Conservation (phyloP, 2,113 vertebrate species). For the Hippocampus mohnikei region DNA sequence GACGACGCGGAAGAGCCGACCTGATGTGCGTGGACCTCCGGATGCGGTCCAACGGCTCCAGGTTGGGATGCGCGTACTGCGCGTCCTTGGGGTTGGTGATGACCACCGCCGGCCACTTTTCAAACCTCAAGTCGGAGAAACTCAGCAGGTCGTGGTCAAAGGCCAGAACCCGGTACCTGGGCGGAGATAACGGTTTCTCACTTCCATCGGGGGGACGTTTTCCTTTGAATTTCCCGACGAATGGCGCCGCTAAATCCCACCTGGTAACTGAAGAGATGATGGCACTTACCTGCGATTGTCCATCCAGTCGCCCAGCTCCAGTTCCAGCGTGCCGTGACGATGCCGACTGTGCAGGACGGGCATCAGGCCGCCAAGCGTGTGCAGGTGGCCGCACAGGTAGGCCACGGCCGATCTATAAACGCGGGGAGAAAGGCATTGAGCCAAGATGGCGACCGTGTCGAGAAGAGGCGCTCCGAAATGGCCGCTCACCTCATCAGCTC, state of each 20-base stretch:
- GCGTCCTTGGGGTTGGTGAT: conserved; percentile 94
- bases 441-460: not conserved
- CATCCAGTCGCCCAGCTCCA: conserved; percentile 97
- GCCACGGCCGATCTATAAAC: conserved; percentile 85
- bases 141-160: conserved; percentile 95
- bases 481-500: conserved; percentile 82
- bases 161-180: conserved; percentile 88
- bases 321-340: conserved; percentile 84
- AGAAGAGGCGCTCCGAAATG: too few species aligned
- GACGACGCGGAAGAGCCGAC: conserved; percentile 55
- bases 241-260: not conserved
- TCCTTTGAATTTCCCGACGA: not conserved
- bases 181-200: not conserved
- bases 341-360: conserved; percentile 88
- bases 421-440: not conserved
- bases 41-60: conserved; percentile 84
- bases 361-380: conserved; percentile 89
- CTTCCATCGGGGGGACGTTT: not conserved
- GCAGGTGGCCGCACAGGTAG: conserved; percentile 94
- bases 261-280: not conserved
- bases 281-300: conserved; percentile 80
- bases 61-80: conserved; percentile 82
- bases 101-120: conserved; percentile 87
- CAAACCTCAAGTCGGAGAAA: conserved; percentile 86
- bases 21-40: conserved; percentile 89